phyloP scores from a whole-genome alignment of 1,140 invertebrate species.

The Lepidotrigona ventralis region DNA sequence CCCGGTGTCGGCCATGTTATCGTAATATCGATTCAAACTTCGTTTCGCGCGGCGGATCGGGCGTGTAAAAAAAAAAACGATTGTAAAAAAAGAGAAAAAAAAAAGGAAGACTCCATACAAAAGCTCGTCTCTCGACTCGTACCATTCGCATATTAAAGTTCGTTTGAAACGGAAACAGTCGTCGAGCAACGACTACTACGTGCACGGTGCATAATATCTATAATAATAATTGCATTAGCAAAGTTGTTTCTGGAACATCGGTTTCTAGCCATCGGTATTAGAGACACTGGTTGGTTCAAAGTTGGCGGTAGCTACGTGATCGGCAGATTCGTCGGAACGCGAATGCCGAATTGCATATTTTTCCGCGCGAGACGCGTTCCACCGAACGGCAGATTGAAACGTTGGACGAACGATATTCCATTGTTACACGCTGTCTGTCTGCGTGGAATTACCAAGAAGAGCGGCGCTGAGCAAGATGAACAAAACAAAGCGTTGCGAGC shows the following conservation, averaged over 20 bases:
- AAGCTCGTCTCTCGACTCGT: not conserved
- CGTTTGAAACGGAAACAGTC: not conserved
- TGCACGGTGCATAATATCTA: too few relatives aligned
- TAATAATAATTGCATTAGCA: not conserved
- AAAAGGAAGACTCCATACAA: not conserved
- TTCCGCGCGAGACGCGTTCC: not conserved
- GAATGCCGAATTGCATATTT: not conserved
- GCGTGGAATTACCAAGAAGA: constrained; percentile 50
- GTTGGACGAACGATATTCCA: not conserved
- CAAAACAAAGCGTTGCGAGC: constrained; percentile 6
- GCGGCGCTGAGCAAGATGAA: constrained; percentile 41
- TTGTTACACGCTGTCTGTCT: not conserved
- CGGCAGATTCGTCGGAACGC: not conserved
- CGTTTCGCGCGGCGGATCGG: not conserved
- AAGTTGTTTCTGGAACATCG: not conserved
- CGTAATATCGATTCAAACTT: constrained; percentile 2
- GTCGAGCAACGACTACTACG: not conserved
- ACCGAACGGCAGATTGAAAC: not conserved
- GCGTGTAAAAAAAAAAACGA: not conserved
- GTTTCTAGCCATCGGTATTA: not conserved
- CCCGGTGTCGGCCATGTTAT: not conserved
- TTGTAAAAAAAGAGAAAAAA: not conserved
- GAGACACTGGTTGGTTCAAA: not conserved
- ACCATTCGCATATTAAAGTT: not conserved
- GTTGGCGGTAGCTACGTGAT: not conserved